phyloP scores from a whole-genome alignment of 2,888 invertebrate genomes.

The Acanthosoma haemorrhoidale region DNA sequence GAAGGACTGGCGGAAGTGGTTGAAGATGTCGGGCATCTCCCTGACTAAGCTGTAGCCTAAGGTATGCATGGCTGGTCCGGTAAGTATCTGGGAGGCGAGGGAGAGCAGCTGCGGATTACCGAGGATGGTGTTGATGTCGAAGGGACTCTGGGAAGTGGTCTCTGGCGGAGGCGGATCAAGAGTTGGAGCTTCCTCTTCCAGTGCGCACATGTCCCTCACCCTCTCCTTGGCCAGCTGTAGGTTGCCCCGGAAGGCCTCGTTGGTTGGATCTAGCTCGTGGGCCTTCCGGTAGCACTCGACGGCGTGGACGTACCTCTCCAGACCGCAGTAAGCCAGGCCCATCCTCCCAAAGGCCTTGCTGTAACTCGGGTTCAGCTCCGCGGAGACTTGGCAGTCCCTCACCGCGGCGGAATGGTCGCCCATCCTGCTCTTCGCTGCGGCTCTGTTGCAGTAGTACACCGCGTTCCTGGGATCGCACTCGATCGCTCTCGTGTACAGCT shows the following conservation, averaged over 20 bases:
- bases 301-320: constrained; percentile 33
- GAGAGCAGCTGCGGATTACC: constrained; percentile 76
- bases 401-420: constrained; percentile 78
- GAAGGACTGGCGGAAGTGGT: background rate
- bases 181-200: background rate
- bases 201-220: constrained; percentile 3
- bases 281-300: constrained; percentile 29
- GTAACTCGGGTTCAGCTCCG: constrained; percentile 83
- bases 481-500: constrained; percentile 68
- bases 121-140: constrained; percentile 56
- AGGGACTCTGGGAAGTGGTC: background rate
- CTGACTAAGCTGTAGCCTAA: constrained; percentile 42
- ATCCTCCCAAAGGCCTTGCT: constrained; percentile 92
- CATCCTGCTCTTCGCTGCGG: constrained; percentile 88
- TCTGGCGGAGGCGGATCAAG: background rate
- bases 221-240: constrained; percentile 29
- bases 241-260: constrained; percentile 32
- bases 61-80: constrained; percentile 66
- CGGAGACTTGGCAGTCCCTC: constrained; percentile 82
- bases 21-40: background rate
- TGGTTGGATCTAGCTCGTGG: constrained; percentile 30
- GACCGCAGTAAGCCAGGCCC: constrained; percentile 49
- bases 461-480: constrained; percentile 80
- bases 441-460: constrained; percentile 94
- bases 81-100: constrained; percentile 78